A percentile compares a stretch with the other conserved stretches of the same genome.
Conservation (phyloP, 2,888 invertebrate species). For the Megamerina dolium region DNA sequence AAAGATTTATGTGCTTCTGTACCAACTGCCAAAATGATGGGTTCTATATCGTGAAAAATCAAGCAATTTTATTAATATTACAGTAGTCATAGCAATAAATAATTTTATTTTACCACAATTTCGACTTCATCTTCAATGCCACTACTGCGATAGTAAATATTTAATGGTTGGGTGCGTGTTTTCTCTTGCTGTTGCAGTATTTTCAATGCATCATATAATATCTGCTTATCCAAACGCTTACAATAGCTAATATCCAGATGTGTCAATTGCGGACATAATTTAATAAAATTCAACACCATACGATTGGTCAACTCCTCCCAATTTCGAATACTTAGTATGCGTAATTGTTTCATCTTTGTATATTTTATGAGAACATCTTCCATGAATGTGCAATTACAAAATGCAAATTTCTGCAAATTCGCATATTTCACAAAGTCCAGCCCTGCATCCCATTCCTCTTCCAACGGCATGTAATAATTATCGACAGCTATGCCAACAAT, state of each 20-base stretch:
- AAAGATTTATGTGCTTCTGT: conserved; percentile 28
- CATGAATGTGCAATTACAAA: conserved; percentile 34
- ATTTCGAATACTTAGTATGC: conserved; percentile 29
- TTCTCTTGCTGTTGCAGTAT: conserved; percentile 20
- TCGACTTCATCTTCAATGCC: conserved; percentile 35
- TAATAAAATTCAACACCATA: conserved; percentile 28
- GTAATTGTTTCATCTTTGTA: conserved; percentile 5
- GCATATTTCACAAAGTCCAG: conserved; percentile 25
- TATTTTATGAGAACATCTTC: conserved; percentile 16
- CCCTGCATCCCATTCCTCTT: conserved; percentile 26
- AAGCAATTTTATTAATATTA: too few relatives aligned
- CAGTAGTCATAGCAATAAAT: too few relatives aligned
- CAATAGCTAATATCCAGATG: conserved; percentile 39
- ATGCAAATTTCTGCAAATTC: conserved; percentile 31
- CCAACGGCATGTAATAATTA: conserved; percentile 34
- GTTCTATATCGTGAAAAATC: too few relatives aligned
- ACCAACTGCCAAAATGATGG: conserved; percentile 26
- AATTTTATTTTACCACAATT: too few relatives aligned
- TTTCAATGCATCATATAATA: conserved; percentile 26
- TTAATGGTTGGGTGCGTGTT: conserved; percentile 19
- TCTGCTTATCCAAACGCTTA: conserved; percentile 25
- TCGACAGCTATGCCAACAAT: conserved; percentile 35
- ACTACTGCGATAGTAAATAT: conserved; percentile 30
- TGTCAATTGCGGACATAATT: conserved; percentile 29
- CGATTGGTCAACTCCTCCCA: conserved; percentile 30